These are phyloP conservation scores for Machimus rusticus DNA, from an alignment of 2,888 invertebrate species.

Conservation along the genomic window DNA sequence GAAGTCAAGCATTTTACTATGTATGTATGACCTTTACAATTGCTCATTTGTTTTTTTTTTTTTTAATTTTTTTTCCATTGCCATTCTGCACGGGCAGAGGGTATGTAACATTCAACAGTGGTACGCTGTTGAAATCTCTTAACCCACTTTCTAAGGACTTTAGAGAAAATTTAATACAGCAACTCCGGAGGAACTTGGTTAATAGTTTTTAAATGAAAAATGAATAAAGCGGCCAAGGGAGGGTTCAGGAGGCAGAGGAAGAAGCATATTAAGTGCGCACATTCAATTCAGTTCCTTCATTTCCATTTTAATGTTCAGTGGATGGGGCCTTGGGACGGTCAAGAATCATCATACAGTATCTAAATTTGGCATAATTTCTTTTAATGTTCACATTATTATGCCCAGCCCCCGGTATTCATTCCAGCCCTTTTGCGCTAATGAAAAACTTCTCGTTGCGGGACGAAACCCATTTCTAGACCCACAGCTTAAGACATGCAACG, in stretches of 20 bases:
- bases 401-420: neutral
- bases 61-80: neutral
- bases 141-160: slow-evolving; percentile 25
- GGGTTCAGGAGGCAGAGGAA: neutral
- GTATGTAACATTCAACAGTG: slow-evolving; percentile 19
- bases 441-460: neutral
- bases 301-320: neutral
- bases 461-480: neutral
- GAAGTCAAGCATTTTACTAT: neutral
- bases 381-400: neutral
- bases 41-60: neutral
- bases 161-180: slow-evolving; percentile 25
- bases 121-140: slow-evolving; percentile 14
- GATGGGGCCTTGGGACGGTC: neutral
- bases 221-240: neutral
- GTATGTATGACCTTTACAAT: neutral
- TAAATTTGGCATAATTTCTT: neutral
- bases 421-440: neutral
- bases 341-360: neutral
- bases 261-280: neutral
- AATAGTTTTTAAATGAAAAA: slow-evolving; percentile 29
- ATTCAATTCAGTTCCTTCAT: neutral
- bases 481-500: neutral
- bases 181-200: slow-evolving; percentile 3
- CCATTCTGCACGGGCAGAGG: neutral